phyloP scores from a whole-genome alignment of 2,113 vertebrate species.

The Psittacula cyanocephala region DNA sequence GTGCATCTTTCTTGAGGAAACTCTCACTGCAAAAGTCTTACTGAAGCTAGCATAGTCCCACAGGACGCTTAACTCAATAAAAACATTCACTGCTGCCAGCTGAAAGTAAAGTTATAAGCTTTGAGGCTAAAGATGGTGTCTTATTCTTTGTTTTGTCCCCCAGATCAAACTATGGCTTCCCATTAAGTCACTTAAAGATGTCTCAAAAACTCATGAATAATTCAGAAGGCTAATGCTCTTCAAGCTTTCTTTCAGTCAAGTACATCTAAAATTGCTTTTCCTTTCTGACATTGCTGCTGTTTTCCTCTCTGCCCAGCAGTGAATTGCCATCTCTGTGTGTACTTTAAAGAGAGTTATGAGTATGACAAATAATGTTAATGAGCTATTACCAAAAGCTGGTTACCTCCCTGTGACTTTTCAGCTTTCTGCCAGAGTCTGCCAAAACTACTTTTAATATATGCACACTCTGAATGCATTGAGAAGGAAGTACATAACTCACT shows the following conservation, averaged over 20 bases:
- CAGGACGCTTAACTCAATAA: constrained; percentile 8
- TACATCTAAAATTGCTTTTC: background rate
- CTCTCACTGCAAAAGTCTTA: background rate
- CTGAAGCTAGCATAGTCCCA: background rate
- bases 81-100: background rate
- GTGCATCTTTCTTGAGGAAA: background rate
- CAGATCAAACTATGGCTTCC: background rate
- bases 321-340: background rate
- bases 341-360: background rate
- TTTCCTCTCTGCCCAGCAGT: background rate
- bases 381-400: constrained; percentile 24
- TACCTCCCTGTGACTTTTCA: background rate
- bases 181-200: background rate
- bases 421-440: background rate
- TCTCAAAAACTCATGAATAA: constrained; percentile 21
- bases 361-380: constrained; percentile 11
- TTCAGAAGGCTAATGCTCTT: background rate
- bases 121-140: background rate
- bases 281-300: background rate
- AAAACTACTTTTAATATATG: background rate
- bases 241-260: background rate
- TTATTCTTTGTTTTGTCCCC: background rate
- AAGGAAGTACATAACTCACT: constrained; percentile 27
- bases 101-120: constrained; percentile 5
- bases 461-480: background rate